Percentiles rank a stretch among this genome's conserved stretches.
These are phyloP conservation scores for Drosophila buzzatii DNA, from an alignment of 2,888 invertebrate species.

Conservation along the genomic window DNA sequence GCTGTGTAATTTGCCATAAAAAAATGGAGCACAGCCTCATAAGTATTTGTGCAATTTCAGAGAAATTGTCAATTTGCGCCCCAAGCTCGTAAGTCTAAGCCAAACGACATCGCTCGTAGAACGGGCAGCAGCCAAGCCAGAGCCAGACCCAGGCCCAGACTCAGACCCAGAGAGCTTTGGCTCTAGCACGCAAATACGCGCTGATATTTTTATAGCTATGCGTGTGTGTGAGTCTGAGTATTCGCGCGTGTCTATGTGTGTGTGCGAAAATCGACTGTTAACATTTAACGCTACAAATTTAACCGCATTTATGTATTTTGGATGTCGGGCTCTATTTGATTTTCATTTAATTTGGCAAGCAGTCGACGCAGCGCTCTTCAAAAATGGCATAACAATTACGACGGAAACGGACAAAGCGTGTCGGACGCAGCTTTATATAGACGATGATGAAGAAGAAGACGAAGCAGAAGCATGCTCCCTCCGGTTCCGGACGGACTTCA, in stretches of 20 bases:
- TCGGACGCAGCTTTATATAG: slow-evolving; percentile 7
- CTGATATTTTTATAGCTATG: slow-evolving; percentile 67
- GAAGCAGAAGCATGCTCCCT: slow-evolving; percentile 3
- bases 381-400: slow-evolving; percentile 77
- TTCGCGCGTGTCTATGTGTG: slow-evolving; percentile 35
- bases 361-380: slow-evolving; percentile 49
- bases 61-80: slow-evolving; percentile 80
- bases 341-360: slow-evolving; percentile 74
- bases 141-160: background rate
- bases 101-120: slow-evolving; percentile 53
- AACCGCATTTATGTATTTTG: slow-evolving; percentile 70
- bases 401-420: slow-evolving; percentile 62
- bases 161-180: background rate
- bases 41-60: slow-evolving; percentile 77
- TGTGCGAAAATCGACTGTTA: slow-evolving; percentile 73
- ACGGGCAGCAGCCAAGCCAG: slow-evolving; percentile 15
- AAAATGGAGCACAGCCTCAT: slow-evolving; percentile 72
- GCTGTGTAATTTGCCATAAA: slow-evolving; percentile 78
- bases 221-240: background rate
- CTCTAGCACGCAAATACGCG: slow-evolving; percentile 71
- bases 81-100: slow-evolving; percentile 75
- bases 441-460: background rate
- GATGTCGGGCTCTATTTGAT: slow-evolving; percentile 67
- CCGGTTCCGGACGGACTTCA: slow-evolving; percentile 30
- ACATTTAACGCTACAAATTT: slow-evolving; percentile 77